A percentile compares a stretch with the other conserved stretches of the same genome.
Evolutionary conservation across 2,113 vertebrate genomes (phyloP).

Genomic region (Hemiscyllium ocellatum): DNA sequence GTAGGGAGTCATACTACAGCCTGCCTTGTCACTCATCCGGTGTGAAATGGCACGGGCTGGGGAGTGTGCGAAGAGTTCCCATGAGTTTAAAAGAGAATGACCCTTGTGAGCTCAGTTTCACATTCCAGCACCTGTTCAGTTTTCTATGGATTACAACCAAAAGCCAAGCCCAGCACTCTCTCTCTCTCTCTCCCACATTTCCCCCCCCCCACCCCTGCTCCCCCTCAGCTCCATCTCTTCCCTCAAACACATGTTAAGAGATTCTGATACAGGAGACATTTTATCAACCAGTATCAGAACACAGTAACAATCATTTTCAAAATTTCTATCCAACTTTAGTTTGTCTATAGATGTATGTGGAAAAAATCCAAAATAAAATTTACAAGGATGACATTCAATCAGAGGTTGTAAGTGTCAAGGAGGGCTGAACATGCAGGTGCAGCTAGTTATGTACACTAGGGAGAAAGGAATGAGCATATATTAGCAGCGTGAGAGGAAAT

Average conservation of each 20-base stretch:
- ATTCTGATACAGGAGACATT: background rate
- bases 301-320: background rate
- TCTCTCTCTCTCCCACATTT: too few relatives aligned
- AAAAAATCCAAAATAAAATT: background rate
- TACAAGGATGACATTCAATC: background rate
- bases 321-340: background rate
- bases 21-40: slow-evolving; percentile 78
- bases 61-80: slow-evolving; percentile 48
- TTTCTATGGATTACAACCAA: slow-evolving; percentile 45
- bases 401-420: background rate
- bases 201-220: too few relatives aligned
- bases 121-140: slow-evolving; percentile 60
- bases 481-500: background rate
- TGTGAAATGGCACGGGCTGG: slow-evolving; percentile 55
- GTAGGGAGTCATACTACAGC: slow-evolving; percentile 58
- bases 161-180: background rate
- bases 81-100: slow-evolving; percentile 48
- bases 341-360: background rate
- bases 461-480: background rate
- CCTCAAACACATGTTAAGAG: background rate
- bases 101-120: slow-evolving; percentile 53
- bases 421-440: background rate
- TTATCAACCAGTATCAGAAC: background rate
- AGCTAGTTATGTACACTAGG: background rate
- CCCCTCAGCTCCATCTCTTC: background rate